These are phyloP conservation scores for Nomada fucata DNA, from an alignment of 2,888 invertebrate genomes.

Conservation along the genomic window DNA sequence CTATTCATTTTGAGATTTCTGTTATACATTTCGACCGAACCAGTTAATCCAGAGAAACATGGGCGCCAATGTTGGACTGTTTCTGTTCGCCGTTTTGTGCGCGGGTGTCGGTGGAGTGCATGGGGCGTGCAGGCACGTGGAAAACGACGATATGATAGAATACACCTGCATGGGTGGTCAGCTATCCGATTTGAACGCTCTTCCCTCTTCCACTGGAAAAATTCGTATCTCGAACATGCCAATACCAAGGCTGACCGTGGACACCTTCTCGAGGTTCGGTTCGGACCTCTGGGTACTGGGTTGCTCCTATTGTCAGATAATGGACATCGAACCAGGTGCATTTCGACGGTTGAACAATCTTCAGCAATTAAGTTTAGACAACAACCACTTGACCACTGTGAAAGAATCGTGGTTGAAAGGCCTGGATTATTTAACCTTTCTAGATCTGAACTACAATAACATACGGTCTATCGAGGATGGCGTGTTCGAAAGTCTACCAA, in stretches of 20 bases:
- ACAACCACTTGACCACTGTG: constrained; percentile 74
- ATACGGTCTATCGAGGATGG: constrained; percentile 77
- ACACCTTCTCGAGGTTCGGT: constrained; percentile 77
- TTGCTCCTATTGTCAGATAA: constrained; percentile 78
- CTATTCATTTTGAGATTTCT: constrained; percentile 11
- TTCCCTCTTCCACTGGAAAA: constrained; percentile 74
- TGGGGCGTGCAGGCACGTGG: constrained; percentile 71
- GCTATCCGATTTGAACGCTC: constrained; percentile 69
- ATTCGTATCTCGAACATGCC: constrained; percentile 76
- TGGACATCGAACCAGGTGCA: constrained; percentile 77
- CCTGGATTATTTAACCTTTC: constrained; percentile 75
- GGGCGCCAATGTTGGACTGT: constrained; percentile 52
- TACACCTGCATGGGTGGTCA: constrained; percentile 77
- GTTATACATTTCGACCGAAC: background rate
- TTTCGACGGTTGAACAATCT: constrained; percentile 74
- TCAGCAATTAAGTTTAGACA: constrained; percentile 79
- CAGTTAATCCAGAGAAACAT: constrained; percentile 50
- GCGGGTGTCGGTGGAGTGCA: constrained; percentile 57
- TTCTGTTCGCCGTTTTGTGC: constrained; percentile 57
- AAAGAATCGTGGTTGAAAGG: constrained; percentile 77
- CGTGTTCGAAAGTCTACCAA: constrained; percentile 75
- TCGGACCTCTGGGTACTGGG: constrained; percentile 75
- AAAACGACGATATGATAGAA: constrained; percentile 76
- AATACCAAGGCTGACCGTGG: constrained; percentile 69
- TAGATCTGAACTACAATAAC: constrained; percentile 80